phyloP scores from a whole-genome alignment of 2,888 invertebrate genomes.

The Acleris laterana region DNA sequence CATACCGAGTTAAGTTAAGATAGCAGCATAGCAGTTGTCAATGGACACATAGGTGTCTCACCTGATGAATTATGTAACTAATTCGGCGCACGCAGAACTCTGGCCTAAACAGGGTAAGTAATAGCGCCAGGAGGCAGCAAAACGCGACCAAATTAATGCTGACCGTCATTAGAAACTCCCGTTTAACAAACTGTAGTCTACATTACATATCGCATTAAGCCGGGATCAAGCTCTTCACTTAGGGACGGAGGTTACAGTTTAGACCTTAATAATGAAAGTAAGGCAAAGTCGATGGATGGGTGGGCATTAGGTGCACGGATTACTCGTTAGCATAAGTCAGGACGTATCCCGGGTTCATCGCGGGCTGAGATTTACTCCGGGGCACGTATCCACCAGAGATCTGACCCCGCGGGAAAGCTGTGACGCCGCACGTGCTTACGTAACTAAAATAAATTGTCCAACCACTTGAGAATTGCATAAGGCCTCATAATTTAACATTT shows the following conservation, averaged over 20 bases:
- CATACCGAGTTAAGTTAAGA: no score
- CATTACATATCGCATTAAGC: constrained; percentile 24
- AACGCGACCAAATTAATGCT: constrained; percentile 27
- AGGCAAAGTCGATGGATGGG: constrained; percentile 39
- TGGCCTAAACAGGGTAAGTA: constrained; percentile 14
- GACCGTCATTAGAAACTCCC: constrained; percentile 37
- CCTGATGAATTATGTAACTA: constrained; percentile 28
- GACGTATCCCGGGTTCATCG: constrained; percentile 51
- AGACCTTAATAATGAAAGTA: constrained; percentile 33
- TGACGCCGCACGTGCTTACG: constrained; percentile 34
- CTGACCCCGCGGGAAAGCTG: constrained; percentile 49
- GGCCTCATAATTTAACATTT: constrained; percentile 5
- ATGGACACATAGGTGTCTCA: constrained; percentile 7
- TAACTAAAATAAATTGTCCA: constrained; percentile 33
- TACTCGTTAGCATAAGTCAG: constrained; percentile 48
- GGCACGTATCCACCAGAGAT: constrained; percentile 50
- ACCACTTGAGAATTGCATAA: constrained; percentile 22
- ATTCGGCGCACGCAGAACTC: constrained; percentile 23
- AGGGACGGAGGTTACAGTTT: constrained; percentile 13
- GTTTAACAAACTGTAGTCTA: constrained; percentile 34
- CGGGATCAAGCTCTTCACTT: constrained; percentile 15
- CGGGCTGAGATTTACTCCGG: constrained; percentile 47
- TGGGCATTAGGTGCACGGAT: constrained; percentile 40
- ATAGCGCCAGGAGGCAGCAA: constrained; percentile 16
- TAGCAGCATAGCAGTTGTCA: no score